Evolutionary conservation across 2,888 invertebrate genomes (phyloP).

Genomic region (Eupeodes latifasciatus): DNA sequence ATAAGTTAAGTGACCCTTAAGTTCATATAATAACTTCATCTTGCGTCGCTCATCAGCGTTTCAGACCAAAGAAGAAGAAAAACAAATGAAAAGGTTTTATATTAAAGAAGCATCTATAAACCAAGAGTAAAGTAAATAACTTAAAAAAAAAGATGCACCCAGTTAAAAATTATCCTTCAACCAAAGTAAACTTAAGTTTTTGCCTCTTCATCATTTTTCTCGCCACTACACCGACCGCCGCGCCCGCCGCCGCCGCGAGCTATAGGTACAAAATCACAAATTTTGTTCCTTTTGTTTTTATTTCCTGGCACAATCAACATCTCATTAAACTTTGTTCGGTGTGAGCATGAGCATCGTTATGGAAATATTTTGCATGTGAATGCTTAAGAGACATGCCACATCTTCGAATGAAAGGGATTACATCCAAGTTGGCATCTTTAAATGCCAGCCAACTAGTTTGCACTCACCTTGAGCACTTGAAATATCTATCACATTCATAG

Average conservation of each 20-base stretch:
- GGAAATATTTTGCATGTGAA: constrained; percentile 42
- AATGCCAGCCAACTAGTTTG: constrained; percentile 50
- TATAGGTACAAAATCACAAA: constrained; percentile 24
- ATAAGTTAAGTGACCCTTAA: constrained; percentile 10
- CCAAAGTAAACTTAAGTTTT: constrained; percentile 28
- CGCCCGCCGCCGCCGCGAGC: constrained; percentile 10
- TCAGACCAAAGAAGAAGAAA: background rate
- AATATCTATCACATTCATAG: constrained; percentile 9
- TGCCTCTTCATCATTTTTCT: constrained; percentile 10
- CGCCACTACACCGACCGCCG: background rate
- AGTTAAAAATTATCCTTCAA: constrained; percentile 39
- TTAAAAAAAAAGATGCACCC: constrained; percentile 11
- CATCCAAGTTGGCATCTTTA: constrained; percentile 33
- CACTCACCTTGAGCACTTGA: constrained; percentile 44
- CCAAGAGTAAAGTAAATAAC: background rate
- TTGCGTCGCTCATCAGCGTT: no score
- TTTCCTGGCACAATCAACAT: constrained; percentile 31
- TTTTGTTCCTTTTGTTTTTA: background rate
- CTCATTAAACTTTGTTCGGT: constrained; percentile 48
- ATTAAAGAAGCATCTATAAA: constrained; percentile 3
- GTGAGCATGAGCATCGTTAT: constrained; percentile 49
- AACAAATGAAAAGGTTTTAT: background rate
- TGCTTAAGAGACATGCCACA: constrained; percentile 32
- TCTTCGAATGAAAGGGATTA: constrained; percentile 31
- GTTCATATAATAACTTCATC: constrained; percentile 1